A percentile compares a stretch with the other conserved stretches of the same genome.
Evolutionary conservation across 2,113 vertebrate genomes (phyloP).

Genomic region (Neotoma lepida): DNA sequence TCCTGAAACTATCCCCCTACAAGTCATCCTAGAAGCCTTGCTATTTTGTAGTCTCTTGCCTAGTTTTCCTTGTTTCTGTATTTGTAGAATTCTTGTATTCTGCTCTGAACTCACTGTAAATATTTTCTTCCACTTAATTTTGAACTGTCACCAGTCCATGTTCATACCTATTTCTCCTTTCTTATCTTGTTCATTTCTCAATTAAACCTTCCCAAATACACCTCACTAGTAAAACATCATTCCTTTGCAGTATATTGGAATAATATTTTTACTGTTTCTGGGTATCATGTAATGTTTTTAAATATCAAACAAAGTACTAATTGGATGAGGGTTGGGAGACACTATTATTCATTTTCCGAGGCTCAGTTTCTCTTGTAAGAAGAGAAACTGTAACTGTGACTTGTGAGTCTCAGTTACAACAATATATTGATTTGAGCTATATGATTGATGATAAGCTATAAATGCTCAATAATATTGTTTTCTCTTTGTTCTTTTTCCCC

Average conservation of each 20-base stretch:
- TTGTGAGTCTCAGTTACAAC: not conserved
- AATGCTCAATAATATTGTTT: not conserved
- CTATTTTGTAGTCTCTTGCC: not conserved
- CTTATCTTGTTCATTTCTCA: not conserved
- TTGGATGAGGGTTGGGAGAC: not conserved
- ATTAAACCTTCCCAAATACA: not conserved
- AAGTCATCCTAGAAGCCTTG: not conserved
- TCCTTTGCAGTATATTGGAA: not conserved
- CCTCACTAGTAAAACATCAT: conserved; percentile 6
- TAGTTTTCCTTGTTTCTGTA: not conserved
- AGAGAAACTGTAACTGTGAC: too few species aligned
- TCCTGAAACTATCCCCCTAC: not conserved
- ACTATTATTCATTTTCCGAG: not conserved
- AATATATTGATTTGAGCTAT: not conserved
- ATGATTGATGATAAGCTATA: not conserved
- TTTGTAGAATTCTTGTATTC: not conserved
- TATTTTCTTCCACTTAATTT: not conserved
- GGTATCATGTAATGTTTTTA: not conserved
- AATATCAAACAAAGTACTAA: not conserved
- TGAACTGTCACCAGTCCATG: not conserved
- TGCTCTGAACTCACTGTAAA: not conserved
- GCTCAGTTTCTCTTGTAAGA: not conserved
- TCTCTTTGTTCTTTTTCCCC: not conserved
- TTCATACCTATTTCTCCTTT: not conserved
- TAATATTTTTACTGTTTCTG: not conserved